phyloP scores from a whole-genome alignment of 2,113 vertebrate genomes.

The Oplegnathus fasciatus region DNA sequence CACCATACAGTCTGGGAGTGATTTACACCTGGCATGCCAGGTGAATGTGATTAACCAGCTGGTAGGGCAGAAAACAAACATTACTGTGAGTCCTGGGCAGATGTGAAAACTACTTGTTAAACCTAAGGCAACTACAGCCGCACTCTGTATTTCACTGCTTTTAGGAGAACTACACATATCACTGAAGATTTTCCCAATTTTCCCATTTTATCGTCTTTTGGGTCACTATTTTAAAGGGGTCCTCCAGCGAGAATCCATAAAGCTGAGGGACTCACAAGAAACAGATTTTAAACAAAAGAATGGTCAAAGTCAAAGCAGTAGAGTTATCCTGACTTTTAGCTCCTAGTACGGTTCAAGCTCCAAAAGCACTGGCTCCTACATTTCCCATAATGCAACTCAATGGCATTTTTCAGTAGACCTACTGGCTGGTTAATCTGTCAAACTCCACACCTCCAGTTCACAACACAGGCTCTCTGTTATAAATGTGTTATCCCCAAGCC shows the following conservation, averaged over 20 bases:
- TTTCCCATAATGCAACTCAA: not conserved
- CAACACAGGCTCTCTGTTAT: not conserved
- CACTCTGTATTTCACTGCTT: not conserved
- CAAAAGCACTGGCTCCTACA: not conserved
- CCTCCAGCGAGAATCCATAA: too few relatives aligned
- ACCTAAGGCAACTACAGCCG: conserved; percentile 21
- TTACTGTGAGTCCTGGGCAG: conserved; percentile 6
- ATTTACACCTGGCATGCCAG: conserved; percentile 62
- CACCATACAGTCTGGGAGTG: conserved; percentile 32
- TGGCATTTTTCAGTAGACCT: not conserved
- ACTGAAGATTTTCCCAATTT: not conserved
- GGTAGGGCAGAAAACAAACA: conserved; percentile 42
- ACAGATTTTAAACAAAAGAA: not conserved
- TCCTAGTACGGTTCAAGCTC: too few relatives aligned
- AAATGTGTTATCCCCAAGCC: not conserved
- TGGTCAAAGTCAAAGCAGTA: not conserved
- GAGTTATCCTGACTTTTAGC: not conserved
- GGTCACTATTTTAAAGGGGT: not conserved
- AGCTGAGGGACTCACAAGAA: not conserved
- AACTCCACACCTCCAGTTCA: not conserved
- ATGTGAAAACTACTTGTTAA: conserved; percentile 32
- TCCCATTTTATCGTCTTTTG: not conserved
- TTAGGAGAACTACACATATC: not conserved
- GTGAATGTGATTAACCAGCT: conserved; percentile 50
- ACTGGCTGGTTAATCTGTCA: too few relatives aligned